phyloP scores from a whole-genome alignment of 2,113 vertebrate genomes.

The Conger conger region DNA sequence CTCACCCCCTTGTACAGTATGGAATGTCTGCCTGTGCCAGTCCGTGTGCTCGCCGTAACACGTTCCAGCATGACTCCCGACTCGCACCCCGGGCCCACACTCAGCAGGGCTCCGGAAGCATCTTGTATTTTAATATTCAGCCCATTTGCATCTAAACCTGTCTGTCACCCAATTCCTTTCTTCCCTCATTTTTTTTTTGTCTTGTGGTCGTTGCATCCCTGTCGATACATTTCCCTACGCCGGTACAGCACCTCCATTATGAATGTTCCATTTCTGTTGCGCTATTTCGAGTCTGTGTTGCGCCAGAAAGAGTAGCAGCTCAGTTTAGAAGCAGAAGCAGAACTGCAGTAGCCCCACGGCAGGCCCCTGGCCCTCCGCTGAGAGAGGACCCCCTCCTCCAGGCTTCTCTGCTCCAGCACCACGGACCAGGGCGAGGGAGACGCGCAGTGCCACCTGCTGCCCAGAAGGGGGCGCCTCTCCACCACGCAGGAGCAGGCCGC shows the following conservation, averaged over 20 bases:
- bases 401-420: conserved; percentile 6
- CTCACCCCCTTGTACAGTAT: conserved; percentile 47
- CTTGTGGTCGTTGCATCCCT: conserved; percentile 51
- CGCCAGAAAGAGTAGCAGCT: conserved; percentile 23
- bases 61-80: conserved; percentile 73
- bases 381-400: background rate
- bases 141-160: conserved; percentile 51
- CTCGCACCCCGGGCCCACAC: conserved; percentile 41
- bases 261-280: conserved; percentile 58
- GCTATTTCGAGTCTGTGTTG: conserved; percentile 16
- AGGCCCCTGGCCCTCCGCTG: conserved; percentile 1
- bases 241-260: conserved; percentile 57
- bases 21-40: conserved; percentile 79
- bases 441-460: conserved; percentile 45
- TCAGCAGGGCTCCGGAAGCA: conserved; percentile 63
- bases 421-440: conserved; percentile 14
- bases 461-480: conserved; percentile 55
- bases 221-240: conserved; percentile 61
- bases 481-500: conserved; percentile 11
- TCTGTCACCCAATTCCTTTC: conserved; percentile 60
- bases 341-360: conserved; percentile 30
- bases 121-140: conserved; percentile 20
- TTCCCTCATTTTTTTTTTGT: conserved; percentile 42
- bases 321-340: conserved; percentile 35
- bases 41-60: conserved; percentile 78